Evolutionary conservation across 2,113 vertebrate species (phyloP).

Genomic region (Pedetes capensis): DNA sequence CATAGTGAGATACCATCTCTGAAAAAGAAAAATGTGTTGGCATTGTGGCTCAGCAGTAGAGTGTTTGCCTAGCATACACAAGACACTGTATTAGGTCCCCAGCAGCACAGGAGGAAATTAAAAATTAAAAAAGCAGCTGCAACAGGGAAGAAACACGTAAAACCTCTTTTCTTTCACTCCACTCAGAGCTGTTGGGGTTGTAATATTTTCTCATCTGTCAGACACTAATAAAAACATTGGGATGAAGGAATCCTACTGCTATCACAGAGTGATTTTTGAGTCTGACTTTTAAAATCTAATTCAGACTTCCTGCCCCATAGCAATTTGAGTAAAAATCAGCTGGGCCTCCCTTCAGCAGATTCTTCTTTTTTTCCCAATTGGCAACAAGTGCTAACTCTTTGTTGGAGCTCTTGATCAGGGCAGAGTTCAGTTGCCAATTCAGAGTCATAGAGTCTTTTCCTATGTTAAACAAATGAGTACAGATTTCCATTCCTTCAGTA

Average conservation of each 20-base stretch:
- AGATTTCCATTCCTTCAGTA: neutral
- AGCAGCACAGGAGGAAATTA: neutral
- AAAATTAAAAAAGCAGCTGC: slow-evolving; percentile 38
- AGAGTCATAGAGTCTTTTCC: neutral
- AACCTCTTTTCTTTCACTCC: neutral
- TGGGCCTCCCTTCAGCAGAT: neutral
- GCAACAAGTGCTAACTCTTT: neutral
- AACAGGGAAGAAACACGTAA: neutral
- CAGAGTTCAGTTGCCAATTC: neutral
- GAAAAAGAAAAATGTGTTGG: no score
- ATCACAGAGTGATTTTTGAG: slow-evolving; percentile 6
- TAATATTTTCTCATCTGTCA: neutral
- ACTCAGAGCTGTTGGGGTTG: neutral
- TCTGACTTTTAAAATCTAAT: neutral
- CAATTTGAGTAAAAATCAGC: slow-evolving; percentile 32
- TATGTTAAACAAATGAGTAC: neutral
- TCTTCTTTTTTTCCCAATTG: neutral
- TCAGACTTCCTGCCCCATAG: neutral
- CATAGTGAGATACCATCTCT: neutral
- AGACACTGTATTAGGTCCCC: neutral
- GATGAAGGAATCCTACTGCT: neutral
- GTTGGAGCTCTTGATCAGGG: neutral
- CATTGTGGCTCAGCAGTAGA: neutral
- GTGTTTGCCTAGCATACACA: neutral
- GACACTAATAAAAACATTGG: no score